phyloP scores from a whole-genome alignment of 2,797 vertebrate genomes.

The Clamator glandarius region DNA sequence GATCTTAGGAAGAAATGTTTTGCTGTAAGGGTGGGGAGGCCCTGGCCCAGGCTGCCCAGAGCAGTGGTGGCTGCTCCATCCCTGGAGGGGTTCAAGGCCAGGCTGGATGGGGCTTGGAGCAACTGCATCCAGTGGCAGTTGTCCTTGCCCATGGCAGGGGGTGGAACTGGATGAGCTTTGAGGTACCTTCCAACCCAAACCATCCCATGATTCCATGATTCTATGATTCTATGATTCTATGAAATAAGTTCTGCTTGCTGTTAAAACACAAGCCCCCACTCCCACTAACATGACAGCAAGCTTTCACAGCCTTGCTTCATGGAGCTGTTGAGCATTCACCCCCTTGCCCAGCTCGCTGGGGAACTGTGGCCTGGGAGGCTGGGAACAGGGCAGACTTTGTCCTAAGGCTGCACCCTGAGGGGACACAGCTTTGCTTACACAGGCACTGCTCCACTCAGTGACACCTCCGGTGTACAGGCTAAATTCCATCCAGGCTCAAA shows the following conservation, averaged over 20 bases:
- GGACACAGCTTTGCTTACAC: neutral
- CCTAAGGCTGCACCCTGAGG: neutral
- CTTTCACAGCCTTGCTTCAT: neutral
- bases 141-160: no score
- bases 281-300: neutral
- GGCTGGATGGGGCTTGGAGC: no score
- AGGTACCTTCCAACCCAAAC: no score
- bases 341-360: neutral
- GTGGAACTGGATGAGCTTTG: no score
- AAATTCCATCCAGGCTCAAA: neutral
- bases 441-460: neutral
- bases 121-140: no score
- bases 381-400: neutral
- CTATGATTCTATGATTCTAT: no score
- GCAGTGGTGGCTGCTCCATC: no score
- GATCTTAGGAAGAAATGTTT: no score
- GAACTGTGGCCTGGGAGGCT: neutral
- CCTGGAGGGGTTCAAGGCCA: no score
- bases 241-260: neutral
- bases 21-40: no score
- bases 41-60: no score
- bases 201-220: no score
- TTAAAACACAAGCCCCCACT: fast-evolving
- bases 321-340: neutral
- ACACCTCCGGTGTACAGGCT: neutral